A percentile compares a stretch with the other conserved stretches of the same genome.
phyloP scores from a whole-genome alignment of 2,113 vertebrate species.

The Prolemur simus region DNA sequence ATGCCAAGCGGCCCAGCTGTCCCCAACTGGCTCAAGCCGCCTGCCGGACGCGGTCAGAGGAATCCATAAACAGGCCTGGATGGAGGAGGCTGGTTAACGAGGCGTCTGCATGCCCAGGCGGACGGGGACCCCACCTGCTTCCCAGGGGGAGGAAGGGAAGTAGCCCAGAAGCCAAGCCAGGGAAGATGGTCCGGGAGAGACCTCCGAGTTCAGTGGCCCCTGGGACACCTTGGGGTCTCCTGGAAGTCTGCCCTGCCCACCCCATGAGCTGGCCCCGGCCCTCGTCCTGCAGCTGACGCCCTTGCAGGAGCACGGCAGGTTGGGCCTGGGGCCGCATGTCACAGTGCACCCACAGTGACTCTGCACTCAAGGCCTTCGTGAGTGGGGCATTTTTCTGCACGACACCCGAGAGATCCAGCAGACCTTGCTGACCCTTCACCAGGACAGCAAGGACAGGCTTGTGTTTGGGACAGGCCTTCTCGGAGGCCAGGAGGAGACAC shows the following conservation, averaged over 20 bases:
- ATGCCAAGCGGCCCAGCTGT: slow-evolving; percentile 71
- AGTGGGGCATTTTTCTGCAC: neutral
- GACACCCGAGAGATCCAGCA: too few species aligned
- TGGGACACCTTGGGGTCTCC: neutral
- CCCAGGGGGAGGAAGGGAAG: neutral
- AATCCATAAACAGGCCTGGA: slow-evolving; percentile 36
- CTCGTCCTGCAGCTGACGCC: neutral
- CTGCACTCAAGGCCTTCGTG: neutral
- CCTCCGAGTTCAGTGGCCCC: neutral
- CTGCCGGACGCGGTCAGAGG: slow-evolving; percentile 38
- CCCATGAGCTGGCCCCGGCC: neutral
- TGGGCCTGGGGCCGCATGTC: too few species aligned
- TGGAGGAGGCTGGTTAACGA: neutral
- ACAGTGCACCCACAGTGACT: neutral
- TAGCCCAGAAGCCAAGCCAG: neutral
- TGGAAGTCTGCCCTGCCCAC: neutral
- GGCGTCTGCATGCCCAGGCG: neutral
- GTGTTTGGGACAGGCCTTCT: neutral
- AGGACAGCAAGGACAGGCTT: neutral
- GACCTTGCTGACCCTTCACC: fast-evolving
- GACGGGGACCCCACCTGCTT: neutral
- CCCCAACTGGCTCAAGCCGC: slow-evolving; percentile 47
- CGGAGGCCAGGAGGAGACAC: fast-evolving
- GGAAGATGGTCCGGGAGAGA: neutral
- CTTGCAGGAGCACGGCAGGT: fast-evolving